Percentiles rank a stretch among this genome's conserved stretches.
phyloP scores from a whole-genome alignment of 53 echinoderm and acorn worm genomes.

The Echinarachnius parma region DNA sequence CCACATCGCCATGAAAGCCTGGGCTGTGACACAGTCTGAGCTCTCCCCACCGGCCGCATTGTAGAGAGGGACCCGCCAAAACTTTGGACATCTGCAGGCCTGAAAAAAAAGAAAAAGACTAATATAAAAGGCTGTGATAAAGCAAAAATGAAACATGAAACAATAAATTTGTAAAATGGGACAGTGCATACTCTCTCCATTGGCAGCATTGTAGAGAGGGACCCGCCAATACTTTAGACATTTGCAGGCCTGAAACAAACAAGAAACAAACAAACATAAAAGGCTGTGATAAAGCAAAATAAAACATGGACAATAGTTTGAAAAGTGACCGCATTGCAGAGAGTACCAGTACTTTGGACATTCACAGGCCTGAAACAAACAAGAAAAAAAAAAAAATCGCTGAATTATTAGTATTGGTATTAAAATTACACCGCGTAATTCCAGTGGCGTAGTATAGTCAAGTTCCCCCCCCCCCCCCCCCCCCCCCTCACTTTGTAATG shows the following conservation, averaged over 20 bases:
- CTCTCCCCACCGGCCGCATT: slow-evolving; percentile 84
- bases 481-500: too few species aligned
- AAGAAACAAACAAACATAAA: background rate
- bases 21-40: slow-evolving; percentile 62
- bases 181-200: too few species aligned
- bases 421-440: too few species aligned
- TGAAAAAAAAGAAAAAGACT: slow-evolving; percentile 19
- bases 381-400: background rate
- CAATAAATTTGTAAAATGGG: too few species aligned
- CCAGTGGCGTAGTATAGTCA: too few species aligned
- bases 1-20: slow-evolving; percentile 92
- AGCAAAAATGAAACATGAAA: too few species aligned
- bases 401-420: too few species aligned
- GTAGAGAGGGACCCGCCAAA: slow-evolving; percentile 80
- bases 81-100: slow-evolving; percentile 93
- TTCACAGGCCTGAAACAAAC: slow-evolving; percentile 71
- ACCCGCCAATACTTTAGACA: slow-evolving; percentile 88
- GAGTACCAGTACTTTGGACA: slow-evolving; percentile 89
- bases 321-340: slow-evolving; percentile 77
- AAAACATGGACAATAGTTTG: too few species aligned
- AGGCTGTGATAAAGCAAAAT: too few species aligned
- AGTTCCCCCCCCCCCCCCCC: too few species aligned
- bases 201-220: slow-evolving; percentile 75
- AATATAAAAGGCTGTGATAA: background rate
- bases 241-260: slow-evolving; percentile 71